Evolutionary conservation across 2,113 vertebrate genomes (phyloP).

Genomic region (Eurypyga helias): DNA sequence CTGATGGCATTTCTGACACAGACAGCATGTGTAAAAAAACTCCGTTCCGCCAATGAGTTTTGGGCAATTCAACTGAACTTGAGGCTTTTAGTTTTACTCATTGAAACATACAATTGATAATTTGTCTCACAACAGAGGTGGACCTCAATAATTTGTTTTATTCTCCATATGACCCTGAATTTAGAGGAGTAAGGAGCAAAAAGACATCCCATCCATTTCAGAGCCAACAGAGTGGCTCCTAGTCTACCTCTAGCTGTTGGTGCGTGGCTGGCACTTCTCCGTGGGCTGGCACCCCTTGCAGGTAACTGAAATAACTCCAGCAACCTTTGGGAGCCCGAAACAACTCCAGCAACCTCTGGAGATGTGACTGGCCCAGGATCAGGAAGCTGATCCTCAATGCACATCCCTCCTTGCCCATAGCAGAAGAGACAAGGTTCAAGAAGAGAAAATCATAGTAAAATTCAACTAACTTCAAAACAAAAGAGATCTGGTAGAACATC

Average conservation of each 20-base stretch:
- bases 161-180: neutral
- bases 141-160: neutral
- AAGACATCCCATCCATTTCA: neutral
- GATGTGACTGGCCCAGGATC: neutral
- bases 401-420: neutral
- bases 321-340: neutral
- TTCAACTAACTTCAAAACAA: neutral
- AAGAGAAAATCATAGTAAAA: neutral
- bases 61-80: neutral
- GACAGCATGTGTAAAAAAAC: neutral
- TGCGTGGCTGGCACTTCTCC: neutral
- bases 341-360: neutral
- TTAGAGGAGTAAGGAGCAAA: neutral
- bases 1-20: neutral
- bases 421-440: neutral
- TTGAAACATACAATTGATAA: neutral
- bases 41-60: neutral
- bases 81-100: neutral
- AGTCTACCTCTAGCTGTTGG: neutral
- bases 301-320: neutral
- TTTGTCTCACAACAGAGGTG: neutral
- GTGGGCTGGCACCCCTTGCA: neutral
- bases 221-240: neutral
- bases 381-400: neutral
- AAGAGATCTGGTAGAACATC: neutral